A percentile compares a stretch with the other conserved stretches of the same genome.
Conservation (phyloP, 2,113 vertebrate genomes). For the Myiozetetes cayanensis region DNA sequence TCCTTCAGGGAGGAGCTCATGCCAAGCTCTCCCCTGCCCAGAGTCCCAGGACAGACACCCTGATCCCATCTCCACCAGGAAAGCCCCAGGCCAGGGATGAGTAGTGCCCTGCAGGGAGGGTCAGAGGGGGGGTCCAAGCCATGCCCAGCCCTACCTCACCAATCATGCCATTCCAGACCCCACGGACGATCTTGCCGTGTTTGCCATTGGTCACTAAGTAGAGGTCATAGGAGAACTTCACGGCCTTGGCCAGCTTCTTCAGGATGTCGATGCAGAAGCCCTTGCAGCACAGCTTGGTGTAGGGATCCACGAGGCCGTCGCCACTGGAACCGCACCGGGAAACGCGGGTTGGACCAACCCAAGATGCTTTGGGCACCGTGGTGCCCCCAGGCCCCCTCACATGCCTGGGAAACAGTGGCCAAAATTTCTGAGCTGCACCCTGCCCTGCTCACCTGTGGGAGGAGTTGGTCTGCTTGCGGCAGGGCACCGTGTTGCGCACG, state of each 20-base stretch:
- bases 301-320: conserved; percentile 77
- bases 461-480: conserved; percentile 92
- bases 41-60: background rate
- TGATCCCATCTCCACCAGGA: background rate
- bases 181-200: conserved; percentile 92
- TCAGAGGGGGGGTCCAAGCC: rapidly evolving
- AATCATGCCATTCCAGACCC: conserved; percentile 98
- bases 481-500: conserved; percentile 95
- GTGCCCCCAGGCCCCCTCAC: rapidly evolving
- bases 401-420: rapidly evolving
- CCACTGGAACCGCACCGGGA: background rate
- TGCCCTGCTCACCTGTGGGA: conserved; percentile 77
- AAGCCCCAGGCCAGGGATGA: background rate
- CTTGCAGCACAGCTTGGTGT: conserved; percentile 96
- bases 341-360: background rate
- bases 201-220: conserved; percentile 98
- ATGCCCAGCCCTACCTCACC: conserved; percentile 85
- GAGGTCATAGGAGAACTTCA: conserved; percentile 96
- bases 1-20: background rate
- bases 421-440: rapidly evolving
- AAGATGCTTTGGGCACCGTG: background rate
- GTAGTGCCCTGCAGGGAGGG: background rate
- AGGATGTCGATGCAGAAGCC: conserved; percentile 98
- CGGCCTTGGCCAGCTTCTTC: conserved; percentile 91
- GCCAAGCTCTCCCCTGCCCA: background rate